Evolutionary conservation across 2,113 vertebrate species (phyloP).

Genomic region (Pungitius pungitius): DNA sequence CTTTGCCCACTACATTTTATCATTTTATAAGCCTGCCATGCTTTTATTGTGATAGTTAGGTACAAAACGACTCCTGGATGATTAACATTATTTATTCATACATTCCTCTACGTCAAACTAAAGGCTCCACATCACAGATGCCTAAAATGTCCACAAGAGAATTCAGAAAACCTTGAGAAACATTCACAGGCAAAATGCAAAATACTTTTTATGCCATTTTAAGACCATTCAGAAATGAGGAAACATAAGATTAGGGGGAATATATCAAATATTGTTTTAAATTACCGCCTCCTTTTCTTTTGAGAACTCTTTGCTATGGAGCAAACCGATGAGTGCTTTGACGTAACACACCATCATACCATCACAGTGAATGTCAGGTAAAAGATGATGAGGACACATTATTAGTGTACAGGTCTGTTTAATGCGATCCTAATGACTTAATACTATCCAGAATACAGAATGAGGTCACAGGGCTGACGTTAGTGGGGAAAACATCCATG

Average conservation of each 20-base stretch:
- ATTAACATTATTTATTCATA: constrained; percentile 10
- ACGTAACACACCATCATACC: constrained; percentile 21
- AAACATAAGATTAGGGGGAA: constrained; percentile 39
- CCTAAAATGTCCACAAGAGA: not conserved
- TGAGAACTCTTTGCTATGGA: too few species aligned
- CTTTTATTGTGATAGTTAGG: constrained; percentile 16
- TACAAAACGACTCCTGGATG: not conserved
- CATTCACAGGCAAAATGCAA: not conserved
- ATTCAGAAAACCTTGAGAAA: not conserved
- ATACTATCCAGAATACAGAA: not conserved
- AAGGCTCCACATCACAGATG: constrained; percentile 5
- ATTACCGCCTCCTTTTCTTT: not conserved
- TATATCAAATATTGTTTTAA: constrained; percentile 18
- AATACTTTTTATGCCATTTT: not conserved
- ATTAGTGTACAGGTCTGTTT: not conserved
- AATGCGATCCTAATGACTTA: not conserved
- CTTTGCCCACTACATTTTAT: not conserved
- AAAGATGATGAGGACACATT: not conserved
- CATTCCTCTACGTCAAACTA: not conserved
- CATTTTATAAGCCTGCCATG: not conserved
- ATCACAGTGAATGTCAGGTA: not conserved
- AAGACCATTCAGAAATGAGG: constrained; percentile 14
- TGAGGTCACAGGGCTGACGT: too few species aligned
- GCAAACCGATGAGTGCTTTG: constrained; percentile 32
- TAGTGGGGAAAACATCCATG: too few species aligned